Percentiles rank a stretch among this genome's conserved stretches.
Conservation (phyloP, 2,797 vertebrate genomes). For the Anguilla marmorata region DNA sequence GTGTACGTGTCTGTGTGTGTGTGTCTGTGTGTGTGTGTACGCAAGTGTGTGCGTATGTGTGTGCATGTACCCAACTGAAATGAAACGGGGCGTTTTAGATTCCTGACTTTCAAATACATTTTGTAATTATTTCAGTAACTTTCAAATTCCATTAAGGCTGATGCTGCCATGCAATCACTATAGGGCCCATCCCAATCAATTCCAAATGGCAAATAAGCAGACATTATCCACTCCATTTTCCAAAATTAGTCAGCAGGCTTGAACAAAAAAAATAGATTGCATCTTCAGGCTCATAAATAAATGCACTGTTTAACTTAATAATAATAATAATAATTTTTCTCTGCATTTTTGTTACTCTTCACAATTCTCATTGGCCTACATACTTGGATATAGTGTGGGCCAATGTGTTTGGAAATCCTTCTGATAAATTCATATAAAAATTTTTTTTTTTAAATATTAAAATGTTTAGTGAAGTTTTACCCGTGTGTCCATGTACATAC, state of each 20-base stretch:
- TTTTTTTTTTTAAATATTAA: not conserved
- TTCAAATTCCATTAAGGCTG: not conserved
- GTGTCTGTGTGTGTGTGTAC: not conserved
- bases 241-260: not conserved
- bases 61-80: not conserved
- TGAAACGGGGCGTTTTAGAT: no score
- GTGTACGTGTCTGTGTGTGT: not conserved
- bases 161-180: not conserved
- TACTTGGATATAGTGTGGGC: not conserved
- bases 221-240: not conserved
- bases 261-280: not conserved
- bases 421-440: not conserved
- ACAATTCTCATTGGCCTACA: not conserved
- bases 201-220: not conserved
- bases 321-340: no score
- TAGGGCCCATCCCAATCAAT: not conserved
- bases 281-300: not conserved
- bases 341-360: not conserved
- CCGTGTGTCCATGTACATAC: not conserved
- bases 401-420: not conserved
- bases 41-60: not conserved
- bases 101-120: no score
- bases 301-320: not conserved
- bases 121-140: no score
- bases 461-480: not conserved